phyloP scores from a whole-genome alignment of 2,797 vertebrate genomes.

The Neopelma chrysocephalum region DNA sequence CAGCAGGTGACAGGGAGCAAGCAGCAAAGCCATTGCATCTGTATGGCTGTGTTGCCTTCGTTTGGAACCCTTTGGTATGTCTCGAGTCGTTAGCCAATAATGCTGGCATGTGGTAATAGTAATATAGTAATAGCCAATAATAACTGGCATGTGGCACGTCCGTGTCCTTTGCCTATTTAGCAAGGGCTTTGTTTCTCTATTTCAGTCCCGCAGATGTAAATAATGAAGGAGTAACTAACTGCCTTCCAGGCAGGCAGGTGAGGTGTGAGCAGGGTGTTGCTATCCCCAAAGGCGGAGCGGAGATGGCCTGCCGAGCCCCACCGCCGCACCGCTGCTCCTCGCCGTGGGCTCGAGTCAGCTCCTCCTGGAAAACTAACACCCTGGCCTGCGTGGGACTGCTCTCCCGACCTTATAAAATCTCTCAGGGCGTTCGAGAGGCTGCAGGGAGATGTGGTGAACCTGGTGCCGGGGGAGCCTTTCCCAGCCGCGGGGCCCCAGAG shows the following conservation, averaged over 20 bases:
- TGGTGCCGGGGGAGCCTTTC: neutral
- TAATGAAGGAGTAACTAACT: fast-evolving
- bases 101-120: neutral
- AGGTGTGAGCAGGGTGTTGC: neutral
- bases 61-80: fast-evolving
- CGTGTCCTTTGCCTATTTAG: neutral
- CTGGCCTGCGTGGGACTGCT: fast-evolving
- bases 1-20: neutral
- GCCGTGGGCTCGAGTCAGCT: fast-evolving
- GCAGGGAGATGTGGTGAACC: fast-evolving
- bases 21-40: neutral
- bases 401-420: fast-evolving
- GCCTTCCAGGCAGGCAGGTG: neutral
- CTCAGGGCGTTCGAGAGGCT: fast-evolving
- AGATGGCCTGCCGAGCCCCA: neutral
- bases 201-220: neutral
- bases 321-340: neutral
- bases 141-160: fast-evolving
- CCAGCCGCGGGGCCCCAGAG: neutral
- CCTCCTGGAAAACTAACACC: neutral
- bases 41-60: fast-evolving
- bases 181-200: fast-evolving
- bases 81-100: neutral
- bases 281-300: neutral
- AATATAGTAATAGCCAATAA: neutral